A percentile compares a stretch with the other conserved stretches of the same genome.
Conservation (phyloP, 2,888 invertebrate species). For the Psylliodes chrysocephalus region DNA sequence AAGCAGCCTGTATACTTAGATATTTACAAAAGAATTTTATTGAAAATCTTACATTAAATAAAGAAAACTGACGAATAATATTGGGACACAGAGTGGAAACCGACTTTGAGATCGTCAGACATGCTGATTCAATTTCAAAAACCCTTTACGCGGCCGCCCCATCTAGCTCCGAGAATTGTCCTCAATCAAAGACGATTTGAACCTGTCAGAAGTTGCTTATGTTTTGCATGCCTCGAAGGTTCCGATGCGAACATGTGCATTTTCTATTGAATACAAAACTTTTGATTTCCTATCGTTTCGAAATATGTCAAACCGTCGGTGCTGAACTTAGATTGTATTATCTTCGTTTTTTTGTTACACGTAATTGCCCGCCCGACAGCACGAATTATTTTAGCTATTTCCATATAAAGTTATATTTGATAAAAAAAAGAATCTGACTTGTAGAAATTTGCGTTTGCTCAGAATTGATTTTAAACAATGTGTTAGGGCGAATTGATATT, state of each 20-base stretch:
- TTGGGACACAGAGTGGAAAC: constrained; percentile 7
- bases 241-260: constrained; percentile 45
- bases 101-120: constrained; percentile 15
- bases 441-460: too few relatives aligned
- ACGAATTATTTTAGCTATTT: neutral
- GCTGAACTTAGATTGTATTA: constrained; percentile 22
- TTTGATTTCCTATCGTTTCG: constrained; percentile 30
- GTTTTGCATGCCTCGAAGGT: constrained; percentile 58
- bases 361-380: constrained; percentile 2
- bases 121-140: constrained; percentile 26
- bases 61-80: neutral
- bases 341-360: constrained; percentile 6
- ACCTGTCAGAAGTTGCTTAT: constrained; percentile 59
- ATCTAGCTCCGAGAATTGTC: constrained; percentile 36
- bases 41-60: too few relatives aligned
- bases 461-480: too few relatives aligned
- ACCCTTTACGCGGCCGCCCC: constrained; percentile 8
- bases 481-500: too few relatives aligned
- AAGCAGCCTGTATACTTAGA: too few relatives aligned
- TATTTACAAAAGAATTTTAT: too few relatives aligned
- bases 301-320: constrained; percentile 28
- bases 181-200: constrained; percentile 61
- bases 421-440: neutral
- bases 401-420: constrained; percentile 1
- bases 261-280: constrained; percentile 40